phyloP scores from a whole-genome alignment of 2,888 invertebrate species.

The Clivina fossor region DNA sequence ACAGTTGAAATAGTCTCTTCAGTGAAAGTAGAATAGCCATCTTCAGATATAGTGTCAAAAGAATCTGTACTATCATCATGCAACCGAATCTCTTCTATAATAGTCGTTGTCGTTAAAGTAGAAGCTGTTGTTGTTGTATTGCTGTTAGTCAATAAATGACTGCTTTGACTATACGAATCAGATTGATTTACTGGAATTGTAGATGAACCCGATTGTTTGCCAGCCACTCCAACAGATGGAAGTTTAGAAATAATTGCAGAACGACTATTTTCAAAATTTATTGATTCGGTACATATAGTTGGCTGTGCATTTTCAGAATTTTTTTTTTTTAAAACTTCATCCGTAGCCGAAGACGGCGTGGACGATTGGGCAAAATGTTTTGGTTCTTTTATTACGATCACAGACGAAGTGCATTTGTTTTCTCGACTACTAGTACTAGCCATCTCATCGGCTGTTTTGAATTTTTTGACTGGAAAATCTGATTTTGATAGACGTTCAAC shows the following conservation, averaged over 20 bases:
- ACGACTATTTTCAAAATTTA: background rate
- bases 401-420: background rate
- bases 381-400: constrained; percentile 5
- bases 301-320: constrained; percentile 11
- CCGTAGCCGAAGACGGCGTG: background rate
- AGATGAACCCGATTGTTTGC: too few species aligned
- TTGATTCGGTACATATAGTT: constrained; percentile 19
- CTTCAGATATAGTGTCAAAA: background rate
- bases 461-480: background rate
- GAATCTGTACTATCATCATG: background rate
- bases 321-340: constrained; percentile 24
- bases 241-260: constrained; percentile 19
- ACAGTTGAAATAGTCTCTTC: background rate
- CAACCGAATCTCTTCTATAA: too few species aligned
- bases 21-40: background rate
- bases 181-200: too few species aligned
- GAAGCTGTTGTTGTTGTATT: too few species aligned
- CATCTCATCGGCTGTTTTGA: background rate
- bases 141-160: too few species aligned
- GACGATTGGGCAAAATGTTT: background rate
- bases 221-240: too few species aligned
- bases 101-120: too few species aligned
- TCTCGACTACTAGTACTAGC: background rate
- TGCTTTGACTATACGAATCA: too few species aligned
- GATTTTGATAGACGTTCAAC: background rate